Conservation (phyloP, 1,140 invertebrate genomes). For the Leptoteleia sp. region DNA sequence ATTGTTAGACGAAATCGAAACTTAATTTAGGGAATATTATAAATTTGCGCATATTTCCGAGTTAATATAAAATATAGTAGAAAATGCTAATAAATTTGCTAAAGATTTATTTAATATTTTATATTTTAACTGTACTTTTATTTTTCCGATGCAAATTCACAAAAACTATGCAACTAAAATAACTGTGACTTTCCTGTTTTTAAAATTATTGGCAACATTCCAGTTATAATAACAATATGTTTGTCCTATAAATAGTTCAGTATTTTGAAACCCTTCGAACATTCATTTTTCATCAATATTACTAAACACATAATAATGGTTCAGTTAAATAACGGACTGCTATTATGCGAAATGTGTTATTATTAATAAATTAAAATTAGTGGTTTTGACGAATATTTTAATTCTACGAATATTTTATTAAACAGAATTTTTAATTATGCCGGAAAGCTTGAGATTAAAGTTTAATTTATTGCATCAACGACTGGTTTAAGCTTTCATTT, state of each 20-base stretch:
- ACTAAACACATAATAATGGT: constrained; percentile 19
- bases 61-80: too few relatives aligned
- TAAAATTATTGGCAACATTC: constrained; percentile 29
- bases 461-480: constrained; percentile 9
- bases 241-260: constrained; percentile 52
- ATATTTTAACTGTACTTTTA: too few relatives aligned
- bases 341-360: too few relatives aligned
- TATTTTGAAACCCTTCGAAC: constrained; percentile 8
- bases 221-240: constrained; percentile 33
- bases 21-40: too few relatives aligned
- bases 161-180: constrained; percentile 16
- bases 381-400: too few relatives aligned
- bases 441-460: constrained; percentile 7
- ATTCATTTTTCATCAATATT: constrained; percentile 8
- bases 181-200: constrained; percentile 20
- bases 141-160: not conserved
- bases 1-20: too few relatives aligned
- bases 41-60: too few relatives aligned
- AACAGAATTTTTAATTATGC: not conserved
- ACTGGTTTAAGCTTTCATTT: constrained; percentile 1
- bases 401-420: too few relatives aligned
- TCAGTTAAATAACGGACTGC: not conserved
- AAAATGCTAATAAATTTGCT: too few relatives aligned
- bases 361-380: not conserved
- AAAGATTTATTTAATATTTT: too few relatives aligned